Evolutionary conservation across 2,113 vertebrate genomes (phyloP), one percentile per base, ranked within the genome.

Genomic region (Peromyscus maniculatus): DNA sequence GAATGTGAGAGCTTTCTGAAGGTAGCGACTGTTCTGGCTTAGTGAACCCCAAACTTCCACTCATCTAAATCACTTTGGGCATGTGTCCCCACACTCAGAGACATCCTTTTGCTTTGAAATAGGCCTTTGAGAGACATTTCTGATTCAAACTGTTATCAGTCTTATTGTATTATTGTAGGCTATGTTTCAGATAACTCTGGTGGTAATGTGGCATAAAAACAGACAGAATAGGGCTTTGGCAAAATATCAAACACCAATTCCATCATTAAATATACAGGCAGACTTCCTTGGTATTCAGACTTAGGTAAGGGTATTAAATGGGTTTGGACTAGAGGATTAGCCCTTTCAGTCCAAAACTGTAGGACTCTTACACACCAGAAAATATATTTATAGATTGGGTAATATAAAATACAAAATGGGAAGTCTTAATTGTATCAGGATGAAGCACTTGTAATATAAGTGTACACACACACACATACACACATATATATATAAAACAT

Each of bases 371-470:
- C 5, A 87, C 5, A 92, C 21, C 9, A 90, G 82, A 72, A 96
- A 69, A 78, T 83, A 24, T 78, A 24, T 78, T 93, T 93, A 91
- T 39, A 79, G 80, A n/a, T 52, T 86, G 75, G 89, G 39, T 79
- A 87, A 55, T 82, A 90, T 28, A 46, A 78, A 66, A 87, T 66
- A 92, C 21, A 90, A n/a, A 91, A 33, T 74, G 74, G 92, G 55
- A 91, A 74, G 55, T 94, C 22, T 69, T 62, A 74, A 93, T 94
- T 98, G 36, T 93, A 87, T 36, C 82, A 91, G 62, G n/a, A 89
- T 94, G 43, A 93, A 91, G 49, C 66, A 93, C 52, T 77, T 80
- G 16, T 55, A 55, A 55, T 55, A 15, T 55, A 55, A 55, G 55
- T 55, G 52, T 11, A 52, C 10, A 55, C 10, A 55, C 10, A 55